Evolutionary conservation across 2,113 vertebrate genomes (phyloP).

Genomic region (Sander vitreus): DNA sequence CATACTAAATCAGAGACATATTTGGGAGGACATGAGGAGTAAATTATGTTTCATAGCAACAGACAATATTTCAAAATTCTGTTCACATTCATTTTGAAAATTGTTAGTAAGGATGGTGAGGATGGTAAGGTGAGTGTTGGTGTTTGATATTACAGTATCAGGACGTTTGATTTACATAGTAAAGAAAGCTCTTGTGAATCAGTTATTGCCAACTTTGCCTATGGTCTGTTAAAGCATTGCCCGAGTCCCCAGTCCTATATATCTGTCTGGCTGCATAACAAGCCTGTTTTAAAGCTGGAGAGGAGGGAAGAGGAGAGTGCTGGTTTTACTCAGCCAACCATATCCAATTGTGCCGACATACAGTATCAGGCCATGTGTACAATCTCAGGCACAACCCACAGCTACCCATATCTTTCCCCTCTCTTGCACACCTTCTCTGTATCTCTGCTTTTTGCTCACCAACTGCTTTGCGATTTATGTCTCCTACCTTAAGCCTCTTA

Average conservation of each 20-base stretch:
- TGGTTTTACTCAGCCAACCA: constrained; percentile 59
- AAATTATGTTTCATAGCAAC: constrained; percentile 9
- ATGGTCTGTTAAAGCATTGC: constrained; percentile 4
- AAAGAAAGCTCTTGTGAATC: constrained; percentile 8
- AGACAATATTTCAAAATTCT: neutral
- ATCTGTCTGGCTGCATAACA: constrained; percentile 45
- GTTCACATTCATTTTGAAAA: neutral
- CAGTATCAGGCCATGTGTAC: constrained; percentile 52
- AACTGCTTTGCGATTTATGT: constrained; percentile 59
- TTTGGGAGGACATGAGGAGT: neutral
- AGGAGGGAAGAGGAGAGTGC: constrained; percentile 8
- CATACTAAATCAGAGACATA: neutral
- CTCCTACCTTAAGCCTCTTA: constrained; percentile 72
- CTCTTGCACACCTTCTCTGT: constrained; percentile 58
- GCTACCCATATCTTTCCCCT: constrained; percentile 60
- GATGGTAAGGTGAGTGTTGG: no score
- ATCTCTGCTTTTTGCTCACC: constrained; percentile 56
- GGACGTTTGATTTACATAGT: neutral
- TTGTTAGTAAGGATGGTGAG: neutral
- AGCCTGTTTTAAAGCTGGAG: constrained; percentile 56
- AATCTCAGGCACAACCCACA: constrained; percentile 54
- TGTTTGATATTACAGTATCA: neutral
- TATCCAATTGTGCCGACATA: constrained; percentile 69
- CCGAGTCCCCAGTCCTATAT: neutral
- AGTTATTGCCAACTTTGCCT: constrained; percentile 2